Base-by-base conservation (phyloP, 2,888 invertebrate genomes). In the Brenthis hecate region DNA sequence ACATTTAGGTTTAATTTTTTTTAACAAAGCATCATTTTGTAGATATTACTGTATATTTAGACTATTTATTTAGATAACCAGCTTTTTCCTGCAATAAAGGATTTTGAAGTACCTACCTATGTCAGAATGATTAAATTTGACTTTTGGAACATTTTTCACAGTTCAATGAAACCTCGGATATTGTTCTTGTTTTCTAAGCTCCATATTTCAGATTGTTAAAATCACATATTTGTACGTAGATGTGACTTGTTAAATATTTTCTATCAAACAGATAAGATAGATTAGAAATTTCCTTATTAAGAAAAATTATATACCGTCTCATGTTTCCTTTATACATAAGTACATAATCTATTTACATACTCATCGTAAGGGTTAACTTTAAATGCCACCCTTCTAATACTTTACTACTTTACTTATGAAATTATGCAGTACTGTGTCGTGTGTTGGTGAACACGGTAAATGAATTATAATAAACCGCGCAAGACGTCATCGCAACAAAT, bases 381-480 rank as follows among this genome's bases (percentile, higher is more conserved):
- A 70, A 68, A 66, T 68, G 63, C 53, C 71, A 66, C 58, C 66
- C 53, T 51, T 51, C 63, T 36, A 55, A 56, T 71, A 55, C 65
- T 62, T 58, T 68, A 58, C 53, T 66, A 60, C 56, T 51, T 71
- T 66, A 69, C 64, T 69, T 65, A 68, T 68, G 65, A 63, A 62
- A 69, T 73, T 71, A 73, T 71, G 66, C 66, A 56, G 64, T 78
- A 80, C 78, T 61, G 56, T 69, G 66, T 66, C 19, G 13, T 19
- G 60, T 66, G 56, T 66, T 82, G 77, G 79, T 81, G 80, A 85
- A 87, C 89, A 88, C 80, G 85, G 85, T 88, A 90, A 91, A 87
- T 88, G 89, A 88, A 88, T 91, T 91, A 91, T 89, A 91, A 88
- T 89, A 91, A 89, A 86, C 83, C 81, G 84, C 80, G 81, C 82